A percentile compares a stretch with the other conserved stretches of the same genome.
These are phyloP conservation scores for Lacanobia wlatinum DNA, from an alignment of 2,888 invertebrate genomes.

Conservation along the genomic window DNA sequence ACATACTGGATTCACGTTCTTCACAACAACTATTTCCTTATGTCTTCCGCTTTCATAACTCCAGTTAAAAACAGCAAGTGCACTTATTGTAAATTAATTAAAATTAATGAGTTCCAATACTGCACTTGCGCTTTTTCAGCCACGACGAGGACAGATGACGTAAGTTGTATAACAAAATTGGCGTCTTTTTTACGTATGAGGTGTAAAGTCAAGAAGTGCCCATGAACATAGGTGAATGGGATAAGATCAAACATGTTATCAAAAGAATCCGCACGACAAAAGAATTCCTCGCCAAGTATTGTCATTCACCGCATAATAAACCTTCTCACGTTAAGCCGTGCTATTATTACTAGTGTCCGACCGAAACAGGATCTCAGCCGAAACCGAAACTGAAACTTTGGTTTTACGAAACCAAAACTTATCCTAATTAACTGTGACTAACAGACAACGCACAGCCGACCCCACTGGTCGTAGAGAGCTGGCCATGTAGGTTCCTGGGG, in stretches of 20 bases:
- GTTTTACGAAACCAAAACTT: no score
- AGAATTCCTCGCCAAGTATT: slow-evolving; percentile 68
- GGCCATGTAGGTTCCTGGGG: no score
- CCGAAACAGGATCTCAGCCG: no score
- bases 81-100: slow-evolving; percentile 43
- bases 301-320: slow-evolving; percentile 69
- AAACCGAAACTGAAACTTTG: no score
- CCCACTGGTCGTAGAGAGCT: no score
- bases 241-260: slow-evolving; percentile 56
- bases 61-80: slow-evolving; percentile 27
- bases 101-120: slow-evolving; percentile 21
- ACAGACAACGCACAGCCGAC: no score
- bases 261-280: slow-evolving; percentile 67
- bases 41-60: slow-evolving; percentile 48
- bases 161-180: slow-evolving; percentile 9
- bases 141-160: slow-evolving; percentile 36
- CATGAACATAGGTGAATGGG: slow-evolving; percentile 54
- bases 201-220: slow-evolving; percentile 27
- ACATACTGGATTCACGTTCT: slow-evolving; percentile 44
- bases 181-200: slow-evolving; percentile 25
- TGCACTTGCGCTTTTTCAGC: slow-evolving; percentile 12
- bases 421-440: no score
- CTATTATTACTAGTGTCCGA: slow-evolving; percentile 50
- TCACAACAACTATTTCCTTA: slow-evolving; percentile 54
- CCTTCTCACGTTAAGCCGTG: slow-evolving; percentile 74